Conservation (phyloP, 2,888 invertebrate genomes). For the Agrotis segetum region DNA sequence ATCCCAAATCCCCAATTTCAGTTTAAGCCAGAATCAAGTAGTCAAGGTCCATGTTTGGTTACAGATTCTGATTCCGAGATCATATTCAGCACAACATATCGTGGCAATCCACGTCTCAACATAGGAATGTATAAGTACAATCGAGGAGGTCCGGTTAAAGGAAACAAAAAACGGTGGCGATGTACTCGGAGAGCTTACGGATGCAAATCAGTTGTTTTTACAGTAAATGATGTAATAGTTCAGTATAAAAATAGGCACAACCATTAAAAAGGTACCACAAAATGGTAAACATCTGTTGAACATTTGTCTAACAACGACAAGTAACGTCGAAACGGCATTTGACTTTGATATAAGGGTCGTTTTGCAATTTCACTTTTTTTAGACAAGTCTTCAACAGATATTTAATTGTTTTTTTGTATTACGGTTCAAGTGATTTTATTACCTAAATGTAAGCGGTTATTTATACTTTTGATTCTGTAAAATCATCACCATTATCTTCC, state of each 20-base stretch:
- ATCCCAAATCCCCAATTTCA: too few species aligned
- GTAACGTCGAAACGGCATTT: too few species aligned
- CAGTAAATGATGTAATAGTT: background rate
- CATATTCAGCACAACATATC: conserved; percentile 17
- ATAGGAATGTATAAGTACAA: conserved; percentile 25
- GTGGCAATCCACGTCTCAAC: conserved; percentile 19
- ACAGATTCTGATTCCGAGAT: conserved; percentile 3
- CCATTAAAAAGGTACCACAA: conserved; percentile 4
- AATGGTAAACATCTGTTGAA: too few species aligned
- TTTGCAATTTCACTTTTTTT: too few species aligned
- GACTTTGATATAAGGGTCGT: too few species aligned
- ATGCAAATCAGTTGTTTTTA: conserved; percentile 30
- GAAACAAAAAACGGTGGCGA: conserved; percentile 17
- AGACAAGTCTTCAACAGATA: too few species aligned
- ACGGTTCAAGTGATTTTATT: too few species aligned
- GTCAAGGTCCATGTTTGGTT: conserved; percentile 4
- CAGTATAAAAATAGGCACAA: conserved; percentile 22
- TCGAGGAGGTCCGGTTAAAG: background rate
- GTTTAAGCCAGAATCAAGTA: too few species aligned
- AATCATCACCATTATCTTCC: background rate
- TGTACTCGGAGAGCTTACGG: conserved; percentile 6
- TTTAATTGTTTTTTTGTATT: too few species aligned
- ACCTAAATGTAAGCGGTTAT: background rate
- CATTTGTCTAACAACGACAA: too few species aligned
- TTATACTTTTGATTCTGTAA: background rate